Base-by-base conservation (phyloP, 2,113 vertebrate species). In the Delphinus delphis region DNA sequence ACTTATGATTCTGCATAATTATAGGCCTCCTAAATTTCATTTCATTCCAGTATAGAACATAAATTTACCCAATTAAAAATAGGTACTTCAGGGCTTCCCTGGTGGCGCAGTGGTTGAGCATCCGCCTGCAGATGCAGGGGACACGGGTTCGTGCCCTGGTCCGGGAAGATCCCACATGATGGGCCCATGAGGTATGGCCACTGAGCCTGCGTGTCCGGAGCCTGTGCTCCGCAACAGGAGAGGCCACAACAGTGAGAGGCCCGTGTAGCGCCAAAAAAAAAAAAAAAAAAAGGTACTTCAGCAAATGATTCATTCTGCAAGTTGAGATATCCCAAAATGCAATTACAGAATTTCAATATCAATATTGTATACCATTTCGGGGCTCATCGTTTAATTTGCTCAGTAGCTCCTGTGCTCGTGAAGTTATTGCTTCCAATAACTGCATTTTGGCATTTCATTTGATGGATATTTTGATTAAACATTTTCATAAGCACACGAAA, bases 51-150 rank as follows among this genome's bases (percentile, higher is more conserved):
- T 94, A 73, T 65, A 94, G 88, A 94, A 90, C 94, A 74, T 95
- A 92, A 94, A 95, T 97, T 94, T 95, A 95, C 88, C 86, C 79
- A 92, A 97, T 95, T 97, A 95, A 96, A 98, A 97, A 90, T 90
- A 95, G 85, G 65, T 85, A 85, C 95, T 96, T 97, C 80, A 85
- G 77, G 41, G 41, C 41, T 41, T 41, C 41, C 41, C 41, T 41
- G 41, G 41, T 41, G 41, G 41, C 41, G 41, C 41, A 41, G 41
- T 41, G 41, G 41, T 41, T 41, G 41, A 41, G 41, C 41, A 41
- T 41, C 41, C 6, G 41, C 6, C 41, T 41, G 41, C 41, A 41
- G 41, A 41, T 41, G 41, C 41, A 41, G 41, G 41, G 6, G 41
- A 41, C 6, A 41, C 41, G 41, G 41, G 41, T 41, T 41, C 41